phyloP scores from a whole-genome alignment of 2,888 invertebrate species.

The Polydrusus cervinus region DNA sequence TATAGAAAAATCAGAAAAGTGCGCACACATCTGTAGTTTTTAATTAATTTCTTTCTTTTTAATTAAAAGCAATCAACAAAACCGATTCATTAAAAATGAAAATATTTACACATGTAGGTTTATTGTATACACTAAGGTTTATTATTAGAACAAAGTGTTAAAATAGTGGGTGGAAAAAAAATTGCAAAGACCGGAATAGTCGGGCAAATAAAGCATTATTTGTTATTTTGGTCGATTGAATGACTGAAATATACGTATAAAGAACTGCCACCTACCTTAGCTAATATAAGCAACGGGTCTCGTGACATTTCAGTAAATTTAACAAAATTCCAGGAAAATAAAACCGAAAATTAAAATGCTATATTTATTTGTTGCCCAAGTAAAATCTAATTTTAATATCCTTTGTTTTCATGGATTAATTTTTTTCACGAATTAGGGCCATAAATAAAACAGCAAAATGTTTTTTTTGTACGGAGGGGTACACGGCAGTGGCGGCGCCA shows the following conservation, averaged over 20 bases:
- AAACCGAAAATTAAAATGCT: conserved; percentile 29
- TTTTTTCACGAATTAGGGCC: neutral
- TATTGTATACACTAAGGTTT: conserved; percentile 49
- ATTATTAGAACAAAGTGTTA: conserved; percentile 51
- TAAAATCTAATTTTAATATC: conserved; percentile 28
- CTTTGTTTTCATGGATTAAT: neutral
- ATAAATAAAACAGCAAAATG: neutral
- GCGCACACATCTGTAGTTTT: neutral
- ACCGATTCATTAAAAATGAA: conserved; percentile 47
- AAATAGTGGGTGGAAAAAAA: conserved; percentile 50
- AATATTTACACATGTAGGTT: conserved; percentile 51
- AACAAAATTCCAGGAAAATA: conserved; percentile 20
- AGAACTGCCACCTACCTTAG: conserved; percentile 3
- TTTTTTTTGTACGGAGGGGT: too few species aligned
- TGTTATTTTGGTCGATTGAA: conserved; percentile 13
- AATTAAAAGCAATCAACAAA: conserved; percentile 19
- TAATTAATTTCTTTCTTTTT: conserved; percentile 1
- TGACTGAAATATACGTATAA: conserved; percentile 7
- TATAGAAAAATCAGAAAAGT: neutral
- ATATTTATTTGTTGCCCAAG: conserved; percentile 25
- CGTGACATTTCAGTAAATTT: conserved; percentile 11
- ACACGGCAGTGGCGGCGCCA: too few species aligned
- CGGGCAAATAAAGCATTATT: conserved; percentile 11
- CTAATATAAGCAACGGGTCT: conserved; percentile 11
- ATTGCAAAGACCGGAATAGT: conserved; percentile 31